phyloP scores from a whole-genome alignment of 2,888 invertebrate genomes.

The Calliopum simillimum region DNA sequence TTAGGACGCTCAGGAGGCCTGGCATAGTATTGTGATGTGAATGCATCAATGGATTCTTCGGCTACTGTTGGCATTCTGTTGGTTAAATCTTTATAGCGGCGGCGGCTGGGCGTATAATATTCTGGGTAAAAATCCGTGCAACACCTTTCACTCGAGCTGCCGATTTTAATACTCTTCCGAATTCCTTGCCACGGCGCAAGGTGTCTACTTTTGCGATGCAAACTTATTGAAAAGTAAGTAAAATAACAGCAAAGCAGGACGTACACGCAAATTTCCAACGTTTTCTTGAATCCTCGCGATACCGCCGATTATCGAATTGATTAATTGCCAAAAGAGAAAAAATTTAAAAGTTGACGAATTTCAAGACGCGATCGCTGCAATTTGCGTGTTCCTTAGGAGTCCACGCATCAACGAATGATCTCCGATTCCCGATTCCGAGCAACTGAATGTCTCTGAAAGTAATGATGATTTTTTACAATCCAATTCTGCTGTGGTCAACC shows the following conservation, averaged over 20 bases:
- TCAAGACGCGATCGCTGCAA: conserved; percentile 32
- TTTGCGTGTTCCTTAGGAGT: conserved; percentile 51
- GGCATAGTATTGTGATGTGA: conserved; percentile 73
- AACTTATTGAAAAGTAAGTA: background rate
- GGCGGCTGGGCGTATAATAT: conserved; percentile 13
- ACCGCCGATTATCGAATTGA: no score
- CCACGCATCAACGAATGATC: conserved; percentile 50
- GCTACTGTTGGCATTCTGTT: conserved; percentile 57
- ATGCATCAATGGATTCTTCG: conserved; percentile 70
- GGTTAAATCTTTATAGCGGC: conserved; percentile 26
- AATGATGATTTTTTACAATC: background rate
- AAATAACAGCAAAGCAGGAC: background rate
- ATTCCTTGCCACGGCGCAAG: conserved; percentile 20
- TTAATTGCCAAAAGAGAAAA: no score
- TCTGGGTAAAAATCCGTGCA: conserved; percentile 33
- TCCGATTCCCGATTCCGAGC: conserved; percentile 43
- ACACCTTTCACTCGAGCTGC: conserved; percentile 30
- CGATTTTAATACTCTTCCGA: conserved; percentile 3
- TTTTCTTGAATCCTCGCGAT: no score
- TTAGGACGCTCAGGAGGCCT: conserved; percentile 73
- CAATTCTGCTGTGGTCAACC: background rate
- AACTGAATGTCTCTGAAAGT: conserved; percentile 33
- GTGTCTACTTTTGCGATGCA: conserved; percentile 3
- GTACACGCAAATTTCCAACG: no score
- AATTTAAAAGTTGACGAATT: background rate